Conservation (phyloP, 2,888 invertebrate species). For the Esperia sulphurella region DNA sequence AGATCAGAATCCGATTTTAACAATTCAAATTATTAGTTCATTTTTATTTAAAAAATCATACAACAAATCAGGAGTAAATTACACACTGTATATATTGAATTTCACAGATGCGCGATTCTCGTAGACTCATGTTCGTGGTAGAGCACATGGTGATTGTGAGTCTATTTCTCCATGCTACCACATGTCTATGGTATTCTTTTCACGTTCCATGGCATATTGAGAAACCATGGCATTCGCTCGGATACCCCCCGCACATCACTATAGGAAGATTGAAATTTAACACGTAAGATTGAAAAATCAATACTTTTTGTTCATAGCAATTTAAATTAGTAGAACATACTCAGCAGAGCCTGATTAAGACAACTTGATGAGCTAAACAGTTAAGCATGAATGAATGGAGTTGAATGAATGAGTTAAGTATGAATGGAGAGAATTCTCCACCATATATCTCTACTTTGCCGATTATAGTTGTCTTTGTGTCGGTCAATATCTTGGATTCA, state of each 20-base stretch:
- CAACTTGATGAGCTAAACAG: too few relatives aligned
- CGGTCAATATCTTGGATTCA: too few relatives aligned
- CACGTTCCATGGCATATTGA: constrained; percentile 16
- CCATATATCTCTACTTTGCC: too few relatives aligned
- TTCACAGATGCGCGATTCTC: constrained; percentile 50
- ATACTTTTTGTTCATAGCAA: background rate
- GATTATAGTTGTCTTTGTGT: too few relatives aligned
- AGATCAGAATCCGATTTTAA: too few relatives aligned
- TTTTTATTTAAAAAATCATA: too few relatives aligned
- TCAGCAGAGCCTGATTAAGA: too few relatives aligned
- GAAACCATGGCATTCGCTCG: constrained; percentile 30
- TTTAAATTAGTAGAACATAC: too few relatives aligned
- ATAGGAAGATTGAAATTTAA: constrained; percentile 41
- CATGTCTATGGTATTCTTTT: constrained; percentile 53
- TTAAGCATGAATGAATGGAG: too few relatives aligned
- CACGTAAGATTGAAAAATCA: constrained; percentile 27
- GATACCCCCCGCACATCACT: constrained; percentile 45
- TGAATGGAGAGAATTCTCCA: too few relatives aligned
- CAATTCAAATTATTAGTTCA: too few relatives aligned
- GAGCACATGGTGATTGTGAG: constrained; percentile 40
- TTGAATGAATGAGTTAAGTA: too few relatives aligned
- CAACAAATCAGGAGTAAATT: background rate
- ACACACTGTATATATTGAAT: constrained; percentile 4
- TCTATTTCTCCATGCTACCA: constrained; percentile 44
- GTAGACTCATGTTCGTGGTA: constrained; percentile 40